Conservation (phyloP, 1,140 invertebrate species). For the Nasonia vitripennis region DNA sequence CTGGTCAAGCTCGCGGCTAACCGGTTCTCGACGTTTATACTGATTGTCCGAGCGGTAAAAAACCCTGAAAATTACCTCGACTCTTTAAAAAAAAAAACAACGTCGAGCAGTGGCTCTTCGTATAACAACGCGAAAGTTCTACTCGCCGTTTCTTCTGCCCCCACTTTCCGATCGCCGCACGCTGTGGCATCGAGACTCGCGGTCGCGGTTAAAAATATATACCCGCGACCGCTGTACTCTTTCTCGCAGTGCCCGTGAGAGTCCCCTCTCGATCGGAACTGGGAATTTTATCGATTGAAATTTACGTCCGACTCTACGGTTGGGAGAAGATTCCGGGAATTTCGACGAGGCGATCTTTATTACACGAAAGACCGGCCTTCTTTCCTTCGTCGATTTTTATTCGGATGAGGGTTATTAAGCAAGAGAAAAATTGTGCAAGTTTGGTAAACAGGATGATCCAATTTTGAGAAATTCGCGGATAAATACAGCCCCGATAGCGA, state of each 20-base stretch:
- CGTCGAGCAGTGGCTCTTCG: too few relatives aligned
- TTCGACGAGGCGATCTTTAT: neutral
- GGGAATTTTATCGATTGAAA: slow-evolving; percentile 38
- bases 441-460: neutral
- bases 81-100: neutral
- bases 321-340: neutral
- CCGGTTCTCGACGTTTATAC: neutral
- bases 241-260: neutral
- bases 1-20: neutral
- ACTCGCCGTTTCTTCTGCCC: neutral
- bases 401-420: too few relatives aligned
- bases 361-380: neutral
- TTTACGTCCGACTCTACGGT: neutral
- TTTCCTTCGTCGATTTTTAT: neutral
- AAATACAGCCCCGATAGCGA: neutral
- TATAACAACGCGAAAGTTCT: neutral
- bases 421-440: neutral
- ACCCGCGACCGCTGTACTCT: neutral
- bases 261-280: slow-evolving; percentile 5
- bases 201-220: slow-evolving; percentile 51
- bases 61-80: neutral
- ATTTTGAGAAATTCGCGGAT: neutral
- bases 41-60: neutral
- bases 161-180: neutral
- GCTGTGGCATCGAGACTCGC: neutral